These are phyloP conservation scores for Xenops minutus DNA, from an alignment of 2,797 vertebrate species.

Conservation along the genomic window DNA sequence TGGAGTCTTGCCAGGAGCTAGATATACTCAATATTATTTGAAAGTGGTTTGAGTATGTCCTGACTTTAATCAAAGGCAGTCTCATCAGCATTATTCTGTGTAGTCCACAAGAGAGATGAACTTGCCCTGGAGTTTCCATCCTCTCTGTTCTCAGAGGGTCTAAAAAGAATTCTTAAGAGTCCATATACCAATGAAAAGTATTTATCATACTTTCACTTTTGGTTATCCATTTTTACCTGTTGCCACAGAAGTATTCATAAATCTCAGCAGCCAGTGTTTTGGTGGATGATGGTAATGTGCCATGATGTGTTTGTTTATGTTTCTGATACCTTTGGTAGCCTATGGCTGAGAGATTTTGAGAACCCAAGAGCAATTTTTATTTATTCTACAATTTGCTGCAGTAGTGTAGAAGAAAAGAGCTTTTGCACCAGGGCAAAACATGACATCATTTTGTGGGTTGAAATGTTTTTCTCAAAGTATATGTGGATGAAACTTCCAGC, in stretches of 20 bases:
- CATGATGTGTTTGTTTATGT: neutral
- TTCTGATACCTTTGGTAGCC: constrained; percentile 7
- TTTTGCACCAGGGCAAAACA: neutral
- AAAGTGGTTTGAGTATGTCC: neutral
- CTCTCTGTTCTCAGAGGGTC: neutral
- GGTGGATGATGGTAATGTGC: neutral
- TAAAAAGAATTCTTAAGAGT: neutral
- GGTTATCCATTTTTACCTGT: neutral
- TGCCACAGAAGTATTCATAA: neutral
- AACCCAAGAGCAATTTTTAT: constrained; percentile 7
- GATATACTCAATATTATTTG: neutral
- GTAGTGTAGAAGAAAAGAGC: neutral
- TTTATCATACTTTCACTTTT: neutral
- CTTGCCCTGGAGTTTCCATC: neutral
- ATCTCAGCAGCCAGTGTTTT: neutral
- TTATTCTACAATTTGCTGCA: constrained; percentile 18
- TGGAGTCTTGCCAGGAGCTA: neutral
- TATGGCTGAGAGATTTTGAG: neutral
- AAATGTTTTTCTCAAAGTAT: neutral
- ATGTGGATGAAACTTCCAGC: neutral
- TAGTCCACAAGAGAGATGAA: neutral
- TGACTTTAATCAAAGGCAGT: neutral
- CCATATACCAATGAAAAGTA: neutral
- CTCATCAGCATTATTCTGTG: neutral
- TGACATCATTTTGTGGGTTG: neutral